Evolutionary conservation across 2,797 vertebrate species (phyloP).

Genomic region (Mus caroli): DNA sequence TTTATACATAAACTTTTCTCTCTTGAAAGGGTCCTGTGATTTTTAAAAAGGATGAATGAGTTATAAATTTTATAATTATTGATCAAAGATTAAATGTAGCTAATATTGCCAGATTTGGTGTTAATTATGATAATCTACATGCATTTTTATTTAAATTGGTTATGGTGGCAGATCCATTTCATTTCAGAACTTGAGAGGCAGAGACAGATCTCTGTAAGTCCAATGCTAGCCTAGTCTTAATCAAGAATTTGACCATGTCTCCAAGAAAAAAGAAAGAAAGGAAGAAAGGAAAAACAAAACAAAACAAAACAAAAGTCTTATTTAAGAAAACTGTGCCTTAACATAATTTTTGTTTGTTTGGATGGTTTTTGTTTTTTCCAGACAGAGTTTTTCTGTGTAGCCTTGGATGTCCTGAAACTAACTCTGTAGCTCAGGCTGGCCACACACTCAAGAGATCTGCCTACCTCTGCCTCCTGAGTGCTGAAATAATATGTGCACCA

Average conservation of each 20-base stretch:
- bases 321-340: background rate
- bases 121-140: background rate
- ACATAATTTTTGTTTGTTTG: background rate
- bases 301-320: background rate
- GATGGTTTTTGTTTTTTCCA: background rate
- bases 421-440: background rate
- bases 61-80: conserved; percentile 37
- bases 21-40: conserved; percentile 2
- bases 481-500: background rate
- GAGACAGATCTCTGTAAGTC: background rate
- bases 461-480: background rate
- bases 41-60: background rate
- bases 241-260: background rate
- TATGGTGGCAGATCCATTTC: background rate
- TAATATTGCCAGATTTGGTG: conserved; percentile 18
- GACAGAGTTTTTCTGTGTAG: background rate
- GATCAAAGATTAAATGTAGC: background rate
- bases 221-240: background rate
- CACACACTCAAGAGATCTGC: background rate
- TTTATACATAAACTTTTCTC: conserved; percentile 3
- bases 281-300: no score
- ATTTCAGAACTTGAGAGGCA: background rate
- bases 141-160: background rate
- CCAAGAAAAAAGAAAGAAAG: background rate
- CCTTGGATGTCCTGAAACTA: background rate